A percentile compares a stretch with the other conserved stretches of the same genome.
Evolutionary conservation across 2,113 vertebrate genomes (phyloP).

Genomic region (Bostrychus sinensis): DNA sequence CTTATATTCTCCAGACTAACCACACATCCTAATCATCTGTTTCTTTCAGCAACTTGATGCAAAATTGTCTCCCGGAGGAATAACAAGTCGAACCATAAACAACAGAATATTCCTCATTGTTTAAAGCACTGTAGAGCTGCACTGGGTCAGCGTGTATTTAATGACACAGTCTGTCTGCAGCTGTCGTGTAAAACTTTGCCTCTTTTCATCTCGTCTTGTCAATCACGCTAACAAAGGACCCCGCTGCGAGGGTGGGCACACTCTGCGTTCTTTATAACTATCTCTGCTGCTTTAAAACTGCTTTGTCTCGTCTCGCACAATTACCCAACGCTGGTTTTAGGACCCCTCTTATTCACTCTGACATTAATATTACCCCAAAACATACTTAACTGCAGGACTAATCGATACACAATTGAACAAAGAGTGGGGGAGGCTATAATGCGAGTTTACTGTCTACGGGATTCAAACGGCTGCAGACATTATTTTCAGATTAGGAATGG

Average conservation of each 20-base stretch:
- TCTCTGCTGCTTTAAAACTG: neutral
- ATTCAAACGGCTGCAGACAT: neutral
- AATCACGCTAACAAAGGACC: slow-evolving; percentile 18
- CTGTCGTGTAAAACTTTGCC: neutral
- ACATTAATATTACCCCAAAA: slow-evolving; percentile 1
- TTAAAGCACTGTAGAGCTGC: neutral
- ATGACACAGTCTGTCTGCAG: neutral
- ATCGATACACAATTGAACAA: slow-evolving; percentile 3
- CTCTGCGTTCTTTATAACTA: neutral
- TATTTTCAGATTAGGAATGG: neutral
- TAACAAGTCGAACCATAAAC: too few species aligned
- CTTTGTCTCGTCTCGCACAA: neutral
- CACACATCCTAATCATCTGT: too few species aligned
- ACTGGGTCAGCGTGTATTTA: slow-evolving; percentile 5
- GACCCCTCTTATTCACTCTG: slow-evolving; percentile 6
- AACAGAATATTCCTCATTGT: neutral
- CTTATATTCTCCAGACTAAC: too few species aligned
- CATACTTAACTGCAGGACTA: slow-evolving; percentile 1
- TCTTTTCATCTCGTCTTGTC: slow-evolving; percentile 21
- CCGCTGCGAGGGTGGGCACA: slow-evolving; percentile 3
- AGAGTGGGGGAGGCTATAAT: neutral
- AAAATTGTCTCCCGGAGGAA: too few species aligned
- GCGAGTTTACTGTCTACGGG: neutral
- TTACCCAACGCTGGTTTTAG: slow-evolving; percentile 1
- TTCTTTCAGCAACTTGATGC: neutral